These are phyloP conservation scores for Tangara arthus DNA, from an alignment of 2,797 vertebrate species.

Conservation along the genomic window DNA sequence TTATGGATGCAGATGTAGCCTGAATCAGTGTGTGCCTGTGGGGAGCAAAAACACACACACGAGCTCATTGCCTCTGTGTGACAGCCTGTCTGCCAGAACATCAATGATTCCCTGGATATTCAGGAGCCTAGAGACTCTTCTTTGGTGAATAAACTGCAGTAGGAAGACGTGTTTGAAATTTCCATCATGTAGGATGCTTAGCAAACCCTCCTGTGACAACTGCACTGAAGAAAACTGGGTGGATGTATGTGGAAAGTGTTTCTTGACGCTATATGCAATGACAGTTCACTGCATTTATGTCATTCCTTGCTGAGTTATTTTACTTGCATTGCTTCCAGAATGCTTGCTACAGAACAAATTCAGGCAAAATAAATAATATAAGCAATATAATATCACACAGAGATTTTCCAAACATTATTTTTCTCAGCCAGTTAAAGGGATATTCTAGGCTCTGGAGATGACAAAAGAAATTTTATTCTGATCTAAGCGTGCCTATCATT, in stretches of 20 bases:
- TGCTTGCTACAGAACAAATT: background rate
- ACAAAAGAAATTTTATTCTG: background rate
- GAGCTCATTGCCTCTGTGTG: background rate
- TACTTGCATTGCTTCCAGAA: conserved; percentile 21
- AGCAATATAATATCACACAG: background rate
- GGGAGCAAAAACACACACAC: background rate
- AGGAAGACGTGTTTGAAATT: conserved; percentile 9
- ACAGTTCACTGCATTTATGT: conserved; percentile 10
- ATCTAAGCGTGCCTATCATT: background rate
- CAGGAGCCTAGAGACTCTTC: background rate
- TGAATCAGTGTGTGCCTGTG: background rate
- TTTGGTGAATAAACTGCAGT: background rate
- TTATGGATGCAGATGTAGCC: background rate
- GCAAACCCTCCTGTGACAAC: background rate
- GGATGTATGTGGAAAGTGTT: background rate
- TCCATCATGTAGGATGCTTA: background rate
- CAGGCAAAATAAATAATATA: conserved; percentile 3
- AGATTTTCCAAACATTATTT: background rate
- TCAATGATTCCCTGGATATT: background rate
- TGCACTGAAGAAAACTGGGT: background rate
- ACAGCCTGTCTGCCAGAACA: background rate
- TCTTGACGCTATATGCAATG: background rate
- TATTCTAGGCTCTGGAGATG: background rate
- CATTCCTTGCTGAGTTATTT: conserved; percentile 10
- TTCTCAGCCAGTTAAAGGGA: background rate